Conservation (phyloP, 2,888 invertebrate genomes). For the Diarsia brunnea region DNA sequence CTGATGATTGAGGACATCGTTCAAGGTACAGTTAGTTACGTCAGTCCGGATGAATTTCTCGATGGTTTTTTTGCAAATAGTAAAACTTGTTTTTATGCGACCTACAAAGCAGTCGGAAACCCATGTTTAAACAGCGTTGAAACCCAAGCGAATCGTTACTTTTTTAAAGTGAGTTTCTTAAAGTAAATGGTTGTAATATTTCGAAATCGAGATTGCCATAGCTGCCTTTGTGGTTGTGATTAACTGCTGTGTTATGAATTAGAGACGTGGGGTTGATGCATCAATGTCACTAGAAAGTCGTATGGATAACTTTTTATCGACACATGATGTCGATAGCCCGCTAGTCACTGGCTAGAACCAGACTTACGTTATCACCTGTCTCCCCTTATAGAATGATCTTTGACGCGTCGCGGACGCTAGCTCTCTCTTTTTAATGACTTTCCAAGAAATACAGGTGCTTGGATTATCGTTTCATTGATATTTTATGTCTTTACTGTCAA, state of each 20-base stretch:
- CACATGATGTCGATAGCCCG: conserved; percentile 69
- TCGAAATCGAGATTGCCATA: conserved; percentile 59
- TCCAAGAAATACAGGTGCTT: conserved; percentile 70
- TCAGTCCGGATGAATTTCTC: conserved; percentile 75
- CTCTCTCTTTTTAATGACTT: conserved; percentile 84
- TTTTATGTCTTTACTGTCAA: conserved; percentile 16
- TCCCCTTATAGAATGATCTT: conserved; percentile 75
- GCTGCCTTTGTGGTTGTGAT: conserved; percentile 47
- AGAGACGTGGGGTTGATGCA: conserved; percentile 67
- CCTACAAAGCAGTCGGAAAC: conserved; percentile 70
- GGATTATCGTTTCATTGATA: conserved; percentile 44
- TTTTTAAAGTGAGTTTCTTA: conserved; percentile 37
- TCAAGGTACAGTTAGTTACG: conserved; percentile 79
- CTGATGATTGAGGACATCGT: conserved; percentile 76
- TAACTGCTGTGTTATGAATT: conserved; percentile 55
- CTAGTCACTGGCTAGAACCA: conserved; percentile 71
- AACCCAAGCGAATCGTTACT: conserved; percentile 47
- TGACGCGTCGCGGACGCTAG: conserved; percentile 74
- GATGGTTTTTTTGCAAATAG: conserved; percentile 75
- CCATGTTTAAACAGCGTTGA: conserved; percentile 66
- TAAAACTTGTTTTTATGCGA: conserved; percentile 75
- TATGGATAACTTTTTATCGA: conserved; percentile 79
- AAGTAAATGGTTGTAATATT: conserved; percentile 57
- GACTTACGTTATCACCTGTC: conserved; percentile 82
- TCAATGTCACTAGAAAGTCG: conserved; percentile 84